phyloP scores from a whole-genome alignment of 23 tunicate genomes.

The Trididemnum clinides region DNA sequence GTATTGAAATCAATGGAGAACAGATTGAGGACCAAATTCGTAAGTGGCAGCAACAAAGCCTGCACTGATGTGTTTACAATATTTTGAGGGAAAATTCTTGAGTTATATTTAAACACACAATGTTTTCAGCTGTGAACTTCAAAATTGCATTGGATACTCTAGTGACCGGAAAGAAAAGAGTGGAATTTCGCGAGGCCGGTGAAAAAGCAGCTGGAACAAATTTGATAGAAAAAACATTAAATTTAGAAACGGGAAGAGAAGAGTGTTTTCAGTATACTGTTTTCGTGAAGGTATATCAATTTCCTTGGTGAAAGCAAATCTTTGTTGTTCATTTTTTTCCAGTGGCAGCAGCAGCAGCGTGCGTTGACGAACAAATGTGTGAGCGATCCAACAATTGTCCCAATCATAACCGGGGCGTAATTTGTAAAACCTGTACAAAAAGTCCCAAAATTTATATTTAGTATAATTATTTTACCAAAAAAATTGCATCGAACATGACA shows the following conservation, averaged over 20 bases:
- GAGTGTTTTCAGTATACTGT: conserved; percentile 3
- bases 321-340: too few relatives aligned
- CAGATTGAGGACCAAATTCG: conserved; percentile 21
- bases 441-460: too few relatives aligned
- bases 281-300: conserved; percentile 58
- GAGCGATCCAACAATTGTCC: too few relatives aligned
- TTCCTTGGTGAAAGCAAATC: too few relatives aligned
- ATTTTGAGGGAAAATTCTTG: too few relatives aligned
- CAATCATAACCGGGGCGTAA: too few relatives aligned
- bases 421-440: too few relatives aligned
- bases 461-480: too few relatives aligned
- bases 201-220: neutral
- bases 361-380: too few relatives aligned
- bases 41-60: conserved; percentile 27
- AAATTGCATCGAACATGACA: too few relatives aligned
- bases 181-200: conserved; percentile 36
- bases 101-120: neutral
- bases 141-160: neutral
- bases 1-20: conserved; percentile 31
- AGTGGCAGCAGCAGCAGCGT: too few relatives aligned
- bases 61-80: too few relatives aligned
- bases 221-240: neutral
- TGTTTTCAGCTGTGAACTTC: neutral
- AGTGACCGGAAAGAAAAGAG: conserved; percentile 19
- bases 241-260: neutral